A percentile compares a stretch with the other conserved stretches of the same genome.
Conservation (phyloP, 2,797 vertebrate species). For the Mormyrops attenuatus region DNA sequence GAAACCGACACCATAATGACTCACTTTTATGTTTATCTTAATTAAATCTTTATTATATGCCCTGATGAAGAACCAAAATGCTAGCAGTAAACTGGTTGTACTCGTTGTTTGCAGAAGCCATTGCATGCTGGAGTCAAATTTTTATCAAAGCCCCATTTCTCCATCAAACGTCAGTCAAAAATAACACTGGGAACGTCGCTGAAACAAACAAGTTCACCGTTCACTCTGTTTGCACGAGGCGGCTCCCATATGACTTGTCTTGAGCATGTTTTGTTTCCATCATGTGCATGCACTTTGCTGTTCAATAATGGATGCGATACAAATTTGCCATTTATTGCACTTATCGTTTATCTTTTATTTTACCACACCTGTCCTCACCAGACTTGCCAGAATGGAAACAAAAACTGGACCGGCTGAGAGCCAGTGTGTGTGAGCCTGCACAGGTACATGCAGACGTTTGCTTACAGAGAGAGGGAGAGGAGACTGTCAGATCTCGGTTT, state of each 20-base stretch:
- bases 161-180: not conserved
- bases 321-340: not conserved
- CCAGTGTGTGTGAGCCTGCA: not conserved
- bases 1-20: not conserved
- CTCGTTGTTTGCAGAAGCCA: not conserved
- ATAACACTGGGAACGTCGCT: not conserved
- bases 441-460: not conserved
- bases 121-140: not conserved
- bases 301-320: not conserved
- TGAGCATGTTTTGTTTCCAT: not conserved
- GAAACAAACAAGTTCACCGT: not conserved
- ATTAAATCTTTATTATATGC: slow-evolving; percentile 7
- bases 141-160: not conserved
- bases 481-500: not conserved
- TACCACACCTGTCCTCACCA: not conserved
- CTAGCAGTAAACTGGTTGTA: not conserved
- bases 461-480: not conserved
- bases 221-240: not conserved
- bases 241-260: not conserved
- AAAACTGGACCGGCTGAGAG: not conserved
- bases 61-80: not conserved
- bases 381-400: not conserved
- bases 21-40: slow-evolving; percentile 16
- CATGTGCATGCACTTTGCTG: not conserved
- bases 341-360: not conserved